Evolutionary conservation across 2,113 vertebrate genomes (phyloP).

Genomic region (Melanotaenia duboulayi): DNA sequence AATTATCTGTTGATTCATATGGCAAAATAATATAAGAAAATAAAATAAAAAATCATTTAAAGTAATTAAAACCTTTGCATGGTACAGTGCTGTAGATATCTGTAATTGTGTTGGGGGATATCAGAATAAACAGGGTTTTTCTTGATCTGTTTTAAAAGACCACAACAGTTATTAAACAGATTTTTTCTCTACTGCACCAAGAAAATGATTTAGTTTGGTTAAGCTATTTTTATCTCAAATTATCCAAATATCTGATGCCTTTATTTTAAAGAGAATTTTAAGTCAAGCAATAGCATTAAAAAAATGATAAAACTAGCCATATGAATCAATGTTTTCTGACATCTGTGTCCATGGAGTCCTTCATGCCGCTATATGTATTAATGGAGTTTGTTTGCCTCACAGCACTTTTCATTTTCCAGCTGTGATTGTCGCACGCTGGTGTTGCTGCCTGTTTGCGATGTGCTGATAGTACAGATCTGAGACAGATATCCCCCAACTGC

Average conservation of each 20-base stretch:
- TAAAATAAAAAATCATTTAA: too few species aligned
- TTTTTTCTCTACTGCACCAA: constrained; percentile 12
- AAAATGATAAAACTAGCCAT: constrained; percentile 15
- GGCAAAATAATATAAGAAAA: too few species aligned
- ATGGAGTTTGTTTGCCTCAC: constrained; percentile 80
- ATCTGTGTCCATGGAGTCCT: constrained; percentile 67
- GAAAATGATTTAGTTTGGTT: constrained; percentile 45
- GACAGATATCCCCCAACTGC: constrained; percentile 44
- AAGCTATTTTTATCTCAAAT: constrained; percentile 43
- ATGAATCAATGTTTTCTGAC: constrained; percentile 74
- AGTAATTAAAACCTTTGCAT: background rate
- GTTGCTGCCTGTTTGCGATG: constrained; percentile 57
- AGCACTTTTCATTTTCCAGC: constrained; percentile 77
- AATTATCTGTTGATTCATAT: too few species aligned
- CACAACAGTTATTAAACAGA: background rate
- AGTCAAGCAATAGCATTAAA: constrained; percentile 24
- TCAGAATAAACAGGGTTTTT: background rate
- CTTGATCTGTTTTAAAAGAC: background rate
- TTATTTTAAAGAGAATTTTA: constrained; percentile 37
- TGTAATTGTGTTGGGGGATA: background rate
- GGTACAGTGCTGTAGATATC: background rate
- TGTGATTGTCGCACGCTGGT: constrained; percentile 66
- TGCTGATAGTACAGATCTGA: constrained; percentile 75
- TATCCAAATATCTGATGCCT: constrained; percentile 21
- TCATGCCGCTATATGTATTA: constrained; percentile 65